Base-by-base conservation (phyloP, 2,888 invertebrate genomes). In the Catotricha subobsoleta region DNA sequence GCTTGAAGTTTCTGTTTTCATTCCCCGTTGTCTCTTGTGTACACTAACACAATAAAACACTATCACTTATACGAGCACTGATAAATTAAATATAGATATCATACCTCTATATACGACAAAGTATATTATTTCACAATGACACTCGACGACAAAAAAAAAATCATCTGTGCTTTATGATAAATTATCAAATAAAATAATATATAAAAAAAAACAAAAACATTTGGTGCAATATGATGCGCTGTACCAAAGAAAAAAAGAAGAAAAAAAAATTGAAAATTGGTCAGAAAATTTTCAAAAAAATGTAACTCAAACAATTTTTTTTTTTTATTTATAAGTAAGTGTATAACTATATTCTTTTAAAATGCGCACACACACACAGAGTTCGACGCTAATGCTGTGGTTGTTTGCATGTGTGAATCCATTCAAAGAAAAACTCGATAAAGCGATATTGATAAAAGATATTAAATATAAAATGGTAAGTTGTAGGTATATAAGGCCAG, bases 141-240 rank as follows among this genome's bases (percentile, higher is more conserved):
- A n/a, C 19, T n/a, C n/a, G n/a, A 33, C 33, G 10, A 33, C 33
- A 33, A n/a, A 33, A 34, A 34, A 34, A 34, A 2, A 21, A 34
- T 21, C 15, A 33, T n/a, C n/a, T n/a, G n/a, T n/a, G n/a, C n/a
- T n/a, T n/a, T n/a, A n/a, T n/a, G n/a, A n/a, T n/a, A n/a, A n/a
- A n/a, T n/a, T n/a, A n/a, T n/a, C n/a, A n/a, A n/a, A n/a, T n/a
- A n/a, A n/a, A 34, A 33, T 34, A 21, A 34, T 34, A 34, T 13
- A 34, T 21, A 33, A 34, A 30, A 34, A 20, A 34, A 30, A 34
- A 20, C 34, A 21, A 21, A 34, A 21, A n/a, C 19, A 34, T 34
- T 34, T 34, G 34, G 34, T 34, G 34, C 34, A 34, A 34, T 34
- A 34, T 34, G 34, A 34, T 34, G 34, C 34, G 34, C 34, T 20